Conservation (phyloP, 92 coral and sea anemone species). For the Umimayanthus chanpuru region DNA sequence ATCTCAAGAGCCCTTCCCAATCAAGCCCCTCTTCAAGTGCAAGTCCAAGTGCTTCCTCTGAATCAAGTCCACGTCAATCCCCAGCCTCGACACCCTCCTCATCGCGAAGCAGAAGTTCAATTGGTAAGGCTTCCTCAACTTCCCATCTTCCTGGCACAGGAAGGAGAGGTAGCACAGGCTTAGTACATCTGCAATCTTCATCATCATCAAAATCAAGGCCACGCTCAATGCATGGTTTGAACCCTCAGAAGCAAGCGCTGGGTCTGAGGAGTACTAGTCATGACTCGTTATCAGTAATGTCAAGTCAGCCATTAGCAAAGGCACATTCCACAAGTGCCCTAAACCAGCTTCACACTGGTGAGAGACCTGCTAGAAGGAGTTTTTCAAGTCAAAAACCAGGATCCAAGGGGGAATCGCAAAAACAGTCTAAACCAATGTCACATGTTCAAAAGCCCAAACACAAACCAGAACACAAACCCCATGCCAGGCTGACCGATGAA, state of each 20-base stretch:
- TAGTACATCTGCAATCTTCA: constrained; percentile 56
- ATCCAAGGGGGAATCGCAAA: constrained; percentile 14
- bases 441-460: constrained; percentile 58
- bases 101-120: constrained; percentile 51
- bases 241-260: constrained; percentile 38
- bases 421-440: constrained; percentile 45
- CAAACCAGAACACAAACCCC: constrained; percentile 77
- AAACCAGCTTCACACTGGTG: constrained; percentile 61
- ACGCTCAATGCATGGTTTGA: constrained; percentile 47
- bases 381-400: constrained; percentile 39
- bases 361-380: not conserved
- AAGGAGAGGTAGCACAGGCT: constrained; percentile 64
- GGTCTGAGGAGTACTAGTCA: constrained; percentile 66
- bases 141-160: constrained; percentile 54
- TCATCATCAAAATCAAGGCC: constrained; percentile 67
- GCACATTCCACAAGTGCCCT: constrained; percentile 95
- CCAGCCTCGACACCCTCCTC: constrained; percentile 67
- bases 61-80: constrained; percentile 73
- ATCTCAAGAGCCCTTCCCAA: constrained; percentile 43
- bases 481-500: constrained; percentile 89
- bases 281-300: constrained; percentile 56
- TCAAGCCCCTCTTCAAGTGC: constrained; percentile 63
- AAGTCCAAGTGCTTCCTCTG: constrained; percentile 66
- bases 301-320: constrained; percentile 73
- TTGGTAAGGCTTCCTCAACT: constrained; percentile 57